Conservation (phyloP, 2,797 vertebrate genomes). For the Danio kyathit region DNA sequence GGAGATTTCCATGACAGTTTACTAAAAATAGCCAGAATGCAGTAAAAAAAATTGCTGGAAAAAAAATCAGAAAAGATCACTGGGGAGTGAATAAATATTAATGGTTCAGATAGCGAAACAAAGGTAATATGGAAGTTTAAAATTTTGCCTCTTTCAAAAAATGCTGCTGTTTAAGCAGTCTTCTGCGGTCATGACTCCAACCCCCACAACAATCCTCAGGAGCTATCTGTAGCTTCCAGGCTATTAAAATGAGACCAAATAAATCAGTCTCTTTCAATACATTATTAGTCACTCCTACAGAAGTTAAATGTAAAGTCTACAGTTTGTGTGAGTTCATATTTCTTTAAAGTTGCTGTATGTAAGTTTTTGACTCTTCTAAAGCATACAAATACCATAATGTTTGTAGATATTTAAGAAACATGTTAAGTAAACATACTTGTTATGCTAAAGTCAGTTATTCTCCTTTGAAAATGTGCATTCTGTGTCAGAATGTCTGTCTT, state of each 20-base stretch:
- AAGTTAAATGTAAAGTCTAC: slow-evolving; percentile 19
- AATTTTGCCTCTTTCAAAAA: slow-evolving; percentile 13
- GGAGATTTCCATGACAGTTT: neutral
- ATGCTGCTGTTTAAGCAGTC: slow-evolving; percentile 35
- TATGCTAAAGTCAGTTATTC: too few species aligned
- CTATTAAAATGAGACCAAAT: slow-evolving; percentile 7
- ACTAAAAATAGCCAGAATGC: slow-evolving; percentile 12
- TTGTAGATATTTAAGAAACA: too few species aligned
- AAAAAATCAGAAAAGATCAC: neutral
- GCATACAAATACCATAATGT: too few species aligned
- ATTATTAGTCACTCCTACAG: slow-evolving; percentile 4
- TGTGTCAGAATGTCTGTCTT: too few species aligned
- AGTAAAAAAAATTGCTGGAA: neutral
- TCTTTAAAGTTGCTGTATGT: neutral
- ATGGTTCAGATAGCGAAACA: slow-evolving; percentile 15
- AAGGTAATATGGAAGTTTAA: slow-evolving; percentile 10
- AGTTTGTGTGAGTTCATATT: slow-evolving; percentile 25
- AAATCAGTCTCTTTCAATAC: neutral
- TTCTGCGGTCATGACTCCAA: neutral
- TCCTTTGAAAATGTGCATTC: too few species aligned
- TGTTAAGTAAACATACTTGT: too few species aligned
- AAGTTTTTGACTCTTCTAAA: too few species aligned
- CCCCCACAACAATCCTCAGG: neutral
- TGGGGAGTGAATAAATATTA: neutral
- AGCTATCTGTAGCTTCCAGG: slow-evolving; percentile 20